Percentiles rank a stretch among this genome's conserved stretches.
phyloP scores from a whole-genome alignment of 1,140 invertebrate genomes.

The Geopemphigus sp. region DNA sequence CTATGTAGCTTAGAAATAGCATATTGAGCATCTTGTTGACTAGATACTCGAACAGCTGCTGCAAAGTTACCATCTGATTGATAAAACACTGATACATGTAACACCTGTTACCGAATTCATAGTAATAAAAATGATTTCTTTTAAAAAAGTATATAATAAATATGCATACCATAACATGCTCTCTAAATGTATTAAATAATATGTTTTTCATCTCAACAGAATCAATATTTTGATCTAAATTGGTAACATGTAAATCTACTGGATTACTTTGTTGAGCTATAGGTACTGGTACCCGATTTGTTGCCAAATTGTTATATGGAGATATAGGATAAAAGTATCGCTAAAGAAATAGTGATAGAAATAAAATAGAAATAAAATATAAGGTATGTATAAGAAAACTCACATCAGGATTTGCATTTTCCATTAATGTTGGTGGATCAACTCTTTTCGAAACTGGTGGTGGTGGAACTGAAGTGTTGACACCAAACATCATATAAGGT shows the following conservation, averaged over 20 bases:
- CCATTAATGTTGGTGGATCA: constrained; percentile 12
- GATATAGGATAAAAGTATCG: constrained; percentile 53
- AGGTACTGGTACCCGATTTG: constrained; percentile 26
- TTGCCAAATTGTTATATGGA: constrained; percentile 30
- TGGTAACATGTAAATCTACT: constrained; percentile 71
- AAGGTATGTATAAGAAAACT: not conserved
- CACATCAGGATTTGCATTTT: constrained; percentile 35
- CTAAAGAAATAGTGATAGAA: constrained; percentile 48
- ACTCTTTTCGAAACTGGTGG: constrained; percentile 49
- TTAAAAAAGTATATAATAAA: not conserved
- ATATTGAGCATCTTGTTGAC: constrained; percentile 70
- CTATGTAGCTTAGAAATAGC: constrained; percentile 80
- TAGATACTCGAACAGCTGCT: constrained; percentile 67
- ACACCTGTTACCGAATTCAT: constrained; percentile 58
- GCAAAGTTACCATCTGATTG: constrained; percentile 70
- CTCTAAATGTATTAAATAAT: constrained; percentile 45
- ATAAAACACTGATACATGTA: constrained; percentile 65
- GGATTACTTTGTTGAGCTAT: constrained; percentile 53
- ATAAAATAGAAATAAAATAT: not conserved
- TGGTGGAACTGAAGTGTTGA: constrained; percentile 51
- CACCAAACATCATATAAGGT: constrained; percentile 47
- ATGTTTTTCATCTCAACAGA: constrained; percentile 63
- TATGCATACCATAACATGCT: constrained; percentile 41
- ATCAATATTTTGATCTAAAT: constrained; percentile 74
- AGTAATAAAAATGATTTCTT: not conserved